Evolutionary conservation across 2,888 invertebrate genomes (phyloP).

Genomic region (Glomeris marginata): DNA sequence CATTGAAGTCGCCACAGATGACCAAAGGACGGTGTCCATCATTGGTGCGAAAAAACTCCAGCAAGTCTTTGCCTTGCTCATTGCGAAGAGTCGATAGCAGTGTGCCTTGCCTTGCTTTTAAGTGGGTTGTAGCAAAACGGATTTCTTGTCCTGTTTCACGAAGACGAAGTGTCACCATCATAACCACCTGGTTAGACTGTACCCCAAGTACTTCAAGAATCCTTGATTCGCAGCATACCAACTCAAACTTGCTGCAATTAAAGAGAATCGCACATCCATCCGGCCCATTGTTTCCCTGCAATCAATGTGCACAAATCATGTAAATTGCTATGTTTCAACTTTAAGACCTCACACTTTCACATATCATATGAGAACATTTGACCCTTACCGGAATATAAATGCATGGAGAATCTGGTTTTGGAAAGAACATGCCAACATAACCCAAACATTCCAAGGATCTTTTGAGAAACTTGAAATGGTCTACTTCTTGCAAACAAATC

Average conservation of each 20-base stretch:
- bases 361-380: too few relatives aligned
- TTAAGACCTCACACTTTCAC: too few relatives aligned
- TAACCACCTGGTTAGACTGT: slow-evolving; percentile 54
- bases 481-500: slow-evolving; percentile 60
- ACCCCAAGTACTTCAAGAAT: slow-evolving; percentile 55
- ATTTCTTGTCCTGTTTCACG: slow-evolving; percentile 43
- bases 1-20: slow-evolving; percentile 61
- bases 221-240: slow-evolving; percentile 41
- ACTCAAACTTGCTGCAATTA: slow-evolving; percentile 43
- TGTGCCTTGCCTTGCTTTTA: slow-evolving; percentile 54
- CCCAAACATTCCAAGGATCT: slow-evolving; percentile 45
- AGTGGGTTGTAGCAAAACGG: slow-evolving; percentile 52
- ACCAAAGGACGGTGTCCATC: slow-evolving; percentile 41
- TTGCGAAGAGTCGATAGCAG: slow-evolving; percentile 48
- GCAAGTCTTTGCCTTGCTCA: slow-evolving; percentile 52
- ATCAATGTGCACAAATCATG: too few relatives aligned
- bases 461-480: slow-evolving; percentile 53
- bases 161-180: slow-evolving; percentile 40
- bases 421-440: slow-evolving; percentile 51
- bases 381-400: slow-evolving; percentile 39
- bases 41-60: slow-evolving; percentile 39
- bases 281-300: slow-evolving; percentile 49
- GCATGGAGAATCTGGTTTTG: slow-evolving; percentile 63
- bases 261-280: slow-evolving; percentile 66
- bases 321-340: too few relatives aligned